phyloP scores from a whole-genome alignment of 2,888 invertebrate species.

The Malachius bipustulatus region DNA sequence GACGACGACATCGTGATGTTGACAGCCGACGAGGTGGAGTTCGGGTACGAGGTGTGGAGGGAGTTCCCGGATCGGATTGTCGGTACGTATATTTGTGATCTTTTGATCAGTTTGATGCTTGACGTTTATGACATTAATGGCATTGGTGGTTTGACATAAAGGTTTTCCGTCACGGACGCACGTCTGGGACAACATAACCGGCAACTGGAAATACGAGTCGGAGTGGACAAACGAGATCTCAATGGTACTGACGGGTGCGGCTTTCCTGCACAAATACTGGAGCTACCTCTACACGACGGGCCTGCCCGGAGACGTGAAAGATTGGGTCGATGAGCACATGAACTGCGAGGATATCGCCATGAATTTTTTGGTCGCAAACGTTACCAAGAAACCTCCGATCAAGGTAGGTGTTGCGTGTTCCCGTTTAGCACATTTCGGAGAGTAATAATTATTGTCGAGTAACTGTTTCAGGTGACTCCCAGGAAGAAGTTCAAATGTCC shows the following conservation, averaged over 20 bases:
- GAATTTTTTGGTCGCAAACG: conserved; percentile 91
- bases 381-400: conserved; percentile 88
- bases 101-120: too few species aligned
- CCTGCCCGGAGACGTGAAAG: conserved; percentile 73
- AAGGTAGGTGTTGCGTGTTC: conserved; percentile 60
- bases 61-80: conserved; percentile 95
- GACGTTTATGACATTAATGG: background rate
- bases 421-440: too few species aligned
- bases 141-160: conserved; percentile 14
- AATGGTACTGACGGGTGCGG: conserved; percentile 93
- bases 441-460: too few species aligned
- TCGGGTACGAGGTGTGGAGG: conserved; percentile 89
- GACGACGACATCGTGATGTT: conserved; percentile 96
- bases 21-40: conserved; percentile 90
- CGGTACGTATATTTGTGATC: conserved; percentile 28
- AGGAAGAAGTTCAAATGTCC: conserved; percentile 96
- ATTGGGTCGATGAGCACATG: conserved; percentile 91
- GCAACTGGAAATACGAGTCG: conserved; percentile 86
- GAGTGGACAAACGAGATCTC: conserved; percentile 96
- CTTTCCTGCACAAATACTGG: conserved; percentile 96
- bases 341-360: conserved; percentile 98
- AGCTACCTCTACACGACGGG: conserved; percentile 84
- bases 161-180: conserved; percentile 93
- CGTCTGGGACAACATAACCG: conserved; percentile 80
- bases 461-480: conserved; percentile 62